phyloP scores from a whole-genome alignment of 1,140 invertebrate genomes.

The Drosophila subobscura region DNA sequence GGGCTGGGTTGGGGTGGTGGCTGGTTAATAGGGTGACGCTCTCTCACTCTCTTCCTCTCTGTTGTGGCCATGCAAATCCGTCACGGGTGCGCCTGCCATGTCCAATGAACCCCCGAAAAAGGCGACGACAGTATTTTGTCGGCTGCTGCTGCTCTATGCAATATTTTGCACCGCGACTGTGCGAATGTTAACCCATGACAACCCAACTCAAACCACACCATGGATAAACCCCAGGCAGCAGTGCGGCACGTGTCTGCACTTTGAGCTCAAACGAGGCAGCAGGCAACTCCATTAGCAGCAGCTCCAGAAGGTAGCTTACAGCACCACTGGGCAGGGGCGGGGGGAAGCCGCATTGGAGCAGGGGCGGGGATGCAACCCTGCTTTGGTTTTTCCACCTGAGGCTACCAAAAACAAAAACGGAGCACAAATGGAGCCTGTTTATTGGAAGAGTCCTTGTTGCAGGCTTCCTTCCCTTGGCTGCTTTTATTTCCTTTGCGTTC shows the following conservation, averaged over 20 bases:
- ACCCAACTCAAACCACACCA: not conserved
- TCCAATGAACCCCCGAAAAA: conserved; percentile 59
- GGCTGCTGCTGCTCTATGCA: conserved; percentile 28
- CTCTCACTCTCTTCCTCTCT: conserved; percentile 36
- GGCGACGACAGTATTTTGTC: conserved; percentile 53
- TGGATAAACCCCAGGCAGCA: conserved; percentile 19
- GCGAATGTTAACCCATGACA: conserved; percentile 33
- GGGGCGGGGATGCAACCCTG: conserved; percentile 2
- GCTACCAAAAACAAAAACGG: conserved; percentile 22
- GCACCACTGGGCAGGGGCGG: too few species aligned
- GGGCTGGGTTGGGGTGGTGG: conserved; percentile 34
- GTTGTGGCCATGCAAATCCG: conserved; percentile 68
- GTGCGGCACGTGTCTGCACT: conserved; percentile 76
- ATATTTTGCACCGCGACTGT: conserved; percentile 63
- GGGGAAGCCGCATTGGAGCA: not conserved
- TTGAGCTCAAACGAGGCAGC: conserved; percentile 69
- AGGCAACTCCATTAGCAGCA: conserved; percentile 53
- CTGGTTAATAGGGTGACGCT: conserved; percentile 38
- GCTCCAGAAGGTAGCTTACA: not conserved
- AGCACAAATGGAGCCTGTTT: not conserved
- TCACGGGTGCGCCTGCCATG: conserved; percentile 56
- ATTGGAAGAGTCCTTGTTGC: conserved; percentile 29
- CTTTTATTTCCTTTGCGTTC: conserved; percentile 25
- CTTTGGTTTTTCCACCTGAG: conserved; percentile 44
- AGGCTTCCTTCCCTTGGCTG: conserved; percentile 21